Evolutionary conservation across 92 coral and sea anemone genomes (phyloP), one percentile per base, ranked within the genome.

Genomic region (Bergia puertoricense): DNA sequence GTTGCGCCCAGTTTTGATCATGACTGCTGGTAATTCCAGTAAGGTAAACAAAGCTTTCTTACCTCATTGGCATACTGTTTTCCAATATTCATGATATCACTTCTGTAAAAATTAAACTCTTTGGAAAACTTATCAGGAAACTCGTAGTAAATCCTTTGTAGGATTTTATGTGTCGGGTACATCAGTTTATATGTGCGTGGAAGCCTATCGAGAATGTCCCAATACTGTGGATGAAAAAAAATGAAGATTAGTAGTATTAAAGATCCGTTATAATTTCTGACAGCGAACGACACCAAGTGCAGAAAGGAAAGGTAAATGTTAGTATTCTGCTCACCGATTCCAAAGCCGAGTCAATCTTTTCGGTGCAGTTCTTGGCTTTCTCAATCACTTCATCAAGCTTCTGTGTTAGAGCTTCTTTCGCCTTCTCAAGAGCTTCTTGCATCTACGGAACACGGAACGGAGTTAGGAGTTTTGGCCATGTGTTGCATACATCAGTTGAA

Each of bases 281-380:
- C 13, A 9, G 46, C 69, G 30, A 62, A 62, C n/a, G 30, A 3
- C 23, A 62, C 22, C 0, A 5, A 5, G 23, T 6, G 3, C 30
- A n/a, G 69, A 30, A 16, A 9, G 42, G 18, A 15, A 45, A 80
- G 15, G 30, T 2, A 50, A 43, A 22, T 45, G 14, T 42, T 50
- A 80, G 23, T 40, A 8, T 2, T 18, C 77, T 10, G 41, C 93
- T 48, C 73, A 96, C 98, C 93, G 93, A 73, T 48, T 89, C 85
- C 75, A 95, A 44, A 22, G 96, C 91, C 48, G 94, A 92, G 81
- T 97, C 99, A 39, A 97, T 89, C 78, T 94, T 94, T 67, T 97
- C 97, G 10, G 93, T 89, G 23, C 87, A 84, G 68, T 91, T 93
- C 87, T 92, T 93, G 56, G 96, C 96, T 30, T 90, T 91, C 57